Base-by-base conservation (phyloP, 1,140 invertebrate genomes). In the Ceratoteleas bidentatus region DNA sequence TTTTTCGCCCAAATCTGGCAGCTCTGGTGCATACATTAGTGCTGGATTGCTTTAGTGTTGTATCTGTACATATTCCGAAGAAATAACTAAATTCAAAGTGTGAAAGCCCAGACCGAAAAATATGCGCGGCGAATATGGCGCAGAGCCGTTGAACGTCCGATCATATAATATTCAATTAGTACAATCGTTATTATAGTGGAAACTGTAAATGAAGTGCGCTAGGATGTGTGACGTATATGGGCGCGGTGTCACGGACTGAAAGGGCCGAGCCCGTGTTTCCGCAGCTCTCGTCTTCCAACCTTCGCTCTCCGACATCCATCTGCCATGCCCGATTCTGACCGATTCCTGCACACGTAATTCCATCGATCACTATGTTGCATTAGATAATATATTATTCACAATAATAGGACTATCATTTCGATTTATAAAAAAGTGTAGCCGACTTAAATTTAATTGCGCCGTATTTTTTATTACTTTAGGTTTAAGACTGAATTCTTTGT, bases 261-360 rank as follows among this genome's bases (percentile, higher is more conserved):
- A 85, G 78, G 81, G 90, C 90, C 90, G 69, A 86, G 85, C 90
- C 90, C 85, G 79, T 81, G 75, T 87, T 89, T 88, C 87, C 87
- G 88, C 84, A 87, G 73, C 81, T 83, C 74, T 75, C 85, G 81
- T 86, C 84, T 86, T 85, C 83, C 70, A 84, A 85, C 86, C 83
- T 82, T 79, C 82, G 66, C 74, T 56, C 66, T 73, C 61, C 76
- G 77, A 81, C 84, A 77, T 86, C 83, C 80, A 83, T 82, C 72
- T 74, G 83, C 85, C 85, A 77, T 81, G 68, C 81, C 85, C 81
- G 83, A 84, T 85, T 77, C 65, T 56, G 50, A 85, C 72, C 80
- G 58, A 82, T 85, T 85, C 73, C 45, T 75, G 43, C 38, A 52
- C 56, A 58, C 61, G 73, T 43, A 38, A 58, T 73, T 78, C 57